Evolutionary conservation across 2,797 vertebrate genomes (phyloP).

Genomic region (Myiotriccus ornatus): DNA sequence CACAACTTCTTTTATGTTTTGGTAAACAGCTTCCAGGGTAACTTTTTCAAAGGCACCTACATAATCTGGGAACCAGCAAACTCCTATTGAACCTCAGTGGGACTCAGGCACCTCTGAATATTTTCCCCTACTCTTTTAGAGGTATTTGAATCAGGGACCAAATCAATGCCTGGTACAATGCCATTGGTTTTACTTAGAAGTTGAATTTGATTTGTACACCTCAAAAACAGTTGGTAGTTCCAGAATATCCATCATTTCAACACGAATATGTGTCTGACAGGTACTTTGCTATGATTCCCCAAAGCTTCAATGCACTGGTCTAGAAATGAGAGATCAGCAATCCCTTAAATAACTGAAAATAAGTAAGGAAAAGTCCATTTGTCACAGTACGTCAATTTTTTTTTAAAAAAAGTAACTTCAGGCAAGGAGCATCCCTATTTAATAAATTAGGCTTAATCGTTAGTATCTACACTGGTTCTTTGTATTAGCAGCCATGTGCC

Average conservation of each 20-base stretch:
- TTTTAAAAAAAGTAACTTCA: constrained; percentile 28
- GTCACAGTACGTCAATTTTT: background rate
- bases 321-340: background rate
- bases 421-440: constrained; percentile 12
- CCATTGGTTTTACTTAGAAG: background rate
- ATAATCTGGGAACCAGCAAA: background rate
- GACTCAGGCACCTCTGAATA: background rate
- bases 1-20: constrained; percentile 26
- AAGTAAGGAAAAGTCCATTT: background rate
- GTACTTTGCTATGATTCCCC: background rate
- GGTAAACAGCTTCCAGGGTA: constrained; percentile 13
- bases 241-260: background rate
- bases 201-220: background rate
- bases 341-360: background rate
- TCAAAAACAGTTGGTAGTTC: background rate
- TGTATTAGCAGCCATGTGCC: constrained; percentile 42
- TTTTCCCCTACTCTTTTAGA: background rate
- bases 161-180: background rate
- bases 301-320: background rate
- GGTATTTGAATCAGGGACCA: background rate
- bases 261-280: background rate
- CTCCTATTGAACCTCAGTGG: background rate
- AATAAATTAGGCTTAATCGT: constrained; percentile 23
- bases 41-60: constrained; percentile 7
- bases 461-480: constrained; percentile 26